Base-by-base conservation (phyloP, 2,888 invertebrate genomes). In the Cyclophora punctaria region DNA sequence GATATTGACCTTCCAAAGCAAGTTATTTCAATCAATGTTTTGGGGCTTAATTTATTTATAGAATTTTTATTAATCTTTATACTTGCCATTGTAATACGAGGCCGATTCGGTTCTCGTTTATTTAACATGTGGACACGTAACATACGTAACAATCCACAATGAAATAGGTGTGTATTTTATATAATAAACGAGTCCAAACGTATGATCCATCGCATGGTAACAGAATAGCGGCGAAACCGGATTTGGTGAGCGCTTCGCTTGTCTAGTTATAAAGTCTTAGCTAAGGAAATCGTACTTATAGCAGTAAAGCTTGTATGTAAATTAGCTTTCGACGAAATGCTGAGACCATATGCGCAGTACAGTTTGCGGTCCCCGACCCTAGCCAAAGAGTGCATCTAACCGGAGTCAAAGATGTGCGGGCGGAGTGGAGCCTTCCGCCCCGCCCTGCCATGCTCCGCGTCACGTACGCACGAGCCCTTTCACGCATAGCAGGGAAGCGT, bases 391-490 rank as follows among this genome's bases (percentile, higher is more conserved):
- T 80, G 78, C 78, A 83, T 78, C 70, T 75, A 73, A 75, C 70
- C 66, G 57, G 64, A 58, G 68, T 66, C 62, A 66, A 68, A 73
- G 78, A 78, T 69, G 78, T 66, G 75, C 78, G 80, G 77, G 78
- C 66, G 73, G 76, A 69, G 72, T 65, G 52, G 56, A 62, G 52
- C 57, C 63, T 58, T 59, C 60, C 64, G 73, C 66, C 69, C 72
- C 71, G 71, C 67, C 70, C 67, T 67, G 65, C 67, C 72, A 63
- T 69, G 45, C 46, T 53, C 61, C 66, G 75, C 77, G 78, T 80
- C 85, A 85, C 82, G 83, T 83, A 84, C 80, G 78, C 80, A 73
- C 65, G 67, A 69, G 74, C 79, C 81, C 79, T 78, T 75, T 67
- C 62, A 74, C 77, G 73, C 73, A 76, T 59, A 66, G 67, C 64